A percentile compares a stretch with the other conserved stretches of the same genome.
phyloP scores from a whole-genome alignment of 2,888 invertebrate species.

The Drosophila longiperda region DNA sequence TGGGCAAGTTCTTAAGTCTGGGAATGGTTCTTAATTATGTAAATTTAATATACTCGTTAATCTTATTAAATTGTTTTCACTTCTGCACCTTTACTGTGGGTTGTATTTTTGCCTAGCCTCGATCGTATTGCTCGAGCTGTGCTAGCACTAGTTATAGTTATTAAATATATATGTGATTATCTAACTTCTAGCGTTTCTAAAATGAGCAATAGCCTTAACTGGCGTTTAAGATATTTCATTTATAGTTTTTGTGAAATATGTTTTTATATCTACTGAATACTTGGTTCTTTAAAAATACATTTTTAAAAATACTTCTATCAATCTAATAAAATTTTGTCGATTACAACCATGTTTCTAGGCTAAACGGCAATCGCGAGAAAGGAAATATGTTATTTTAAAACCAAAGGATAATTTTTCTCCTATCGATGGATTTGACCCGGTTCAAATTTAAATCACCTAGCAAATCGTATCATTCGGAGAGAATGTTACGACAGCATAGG shows the following conservation, averaged over 20 bases:
- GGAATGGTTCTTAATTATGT: conserved; percentile 4
- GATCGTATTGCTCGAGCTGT: conserved; percentile 48
- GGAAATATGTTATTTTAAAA: not conserved
- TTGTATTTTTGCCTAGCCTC: conserved; percentile 41
- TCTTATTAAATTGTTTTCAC: conserved; percentile 25
- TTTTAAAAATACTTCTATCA: not conserved
- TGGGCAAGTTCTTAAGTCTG: conserved; percentile 39
- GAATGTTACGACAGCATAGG: not conserved
- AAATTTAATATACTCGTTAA: not conserved
- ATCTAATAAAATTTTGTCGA: not conserved
- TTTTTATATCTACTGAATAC: not conserved
- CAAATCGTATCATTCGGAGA: not conserved
- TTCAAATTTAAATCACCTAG: not conserved
- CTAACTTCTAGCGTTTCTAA: not conserved
- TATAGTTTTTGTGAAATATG: not conserved
- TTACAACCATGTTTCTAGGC: not conserved
- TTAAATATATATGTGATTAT: conserved; percentile 13
- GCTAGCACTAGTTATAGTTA: conserved; percentile 42
- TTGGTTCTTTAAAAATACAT: not conserved
- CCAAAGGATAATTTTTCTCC: not conserved
- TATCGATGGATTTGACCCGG: not conserved
- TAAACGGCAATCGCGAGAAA: no score
- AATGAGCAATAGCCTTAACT: not conserved
- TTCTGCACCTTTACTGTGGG: conserved; percentile 55
- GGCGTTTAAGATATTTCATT: not conserved